Evolutionary conservation across 1,140 invertebrate species (phyloP), one percentile per base, ranked within the genome.

Genomic region (Scylla paramamosain): DNA sequence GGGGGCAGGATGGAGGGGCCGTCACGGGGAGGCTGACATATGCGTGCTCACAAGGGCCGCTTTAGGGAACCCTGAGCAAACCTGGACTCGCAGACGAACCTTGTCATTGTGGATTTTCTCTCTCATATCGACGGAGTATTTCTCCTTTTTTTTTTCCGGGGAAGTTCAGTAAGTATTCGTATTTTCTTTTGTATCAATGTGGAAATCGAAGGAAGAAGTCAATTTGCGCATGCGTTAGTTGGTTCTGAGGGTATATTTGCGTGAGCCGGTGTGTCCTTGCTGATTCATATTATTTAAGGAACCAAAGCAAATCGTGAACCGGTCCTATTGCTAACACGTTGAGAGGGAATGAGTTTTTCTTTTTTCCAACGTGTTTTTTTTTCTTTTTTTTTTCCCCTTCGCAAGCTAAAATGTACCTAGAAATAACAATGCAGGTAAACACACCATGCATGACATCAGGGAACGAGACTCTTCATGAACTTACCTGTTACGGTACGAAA

Each of bases 61-160:
- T 77, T 77, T 77, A n/a, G 67, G 67, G 12, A 77, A 20, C 67
- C 67, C 67, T 77, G 67, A 77, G 25, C 67, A 77, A 77, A 77
- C 67, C 67, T 20, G 67, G 67, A 77, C 20, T 20, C 67, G 20
- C n/a, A n/a, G 67, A n/a, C n/a, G 67, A 77, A n/a, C 16, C 86
- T 32, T 91, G 46, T 91, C 89, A 91, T 31, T 91, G 89, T 59
- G 25, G 25, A 25, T 91, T 91, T 91, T 91, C 89, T 67, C 45
- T 59, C 89, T 91, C 89, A 91, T 91, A 91, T 91, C 89, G 59
- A 48, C 45, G 28, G 88, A 45, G 88, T 48, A 46, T 48, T 46
- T n/a, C 20, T n/a, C 20, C 67, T 7, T 59, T 20, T 59, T 59
- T 59, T 20, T 59, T 1, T 4, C 8, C 67, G 25, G 1, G 16